A percentile compares a stretch with the other conserved stretches of the same genome.
Conservation (phyloP, 2,113 vertebrate genomes). For the Epinephelus cyanopodus region DNA sequence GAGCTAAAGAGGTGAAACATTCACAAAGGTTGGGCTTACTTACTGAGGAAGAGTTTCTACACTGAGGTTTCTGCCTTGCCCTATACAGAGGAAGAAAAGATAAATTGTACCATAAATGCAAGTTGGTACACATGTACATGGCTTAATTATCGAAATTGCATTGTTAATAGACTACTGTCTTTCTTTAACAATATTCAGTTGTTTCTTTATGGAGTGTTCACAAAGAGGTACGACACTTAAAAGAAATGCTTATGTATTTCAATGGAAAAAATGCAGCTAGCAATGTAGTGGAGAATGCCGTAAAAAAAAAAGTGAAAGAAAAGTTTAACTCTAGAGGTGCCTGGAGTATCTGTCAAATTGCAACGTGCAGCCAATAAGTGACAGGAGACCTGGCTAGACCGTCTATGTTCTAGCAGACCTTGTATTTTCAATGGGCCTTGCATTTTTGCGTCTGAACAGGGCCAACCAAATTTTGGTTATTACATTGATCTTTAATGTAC, state of each 20-base stretch:
- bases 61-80: neutral
- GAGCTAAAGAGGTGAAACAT: constrained; percentile 19
- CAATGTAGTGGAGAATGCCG: no score
- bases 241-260: neutral
- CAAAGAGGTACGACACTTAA: neutral
- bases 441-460: neutral
- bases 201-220: neutral
- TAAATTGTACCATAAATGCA: neutral
- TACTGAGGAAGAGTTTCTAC: neutral
- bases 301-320: no score
- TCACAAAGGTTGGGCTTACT: neutral
- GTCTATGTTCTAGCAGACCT: neutral
- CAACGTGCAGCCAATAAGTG: neutral
- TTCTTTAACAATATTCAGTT: neutral
- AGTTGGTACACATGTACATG: neutral
- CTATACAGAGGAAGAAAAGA: neutral
- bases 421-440: neutral
- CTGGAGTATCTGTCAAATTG: neutral
- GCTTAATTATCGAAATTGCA: neutral
- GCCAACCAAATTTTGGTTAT: neutral
- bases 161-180: neutral
- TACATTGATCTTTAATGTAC: neutral
- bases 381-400: neutral
- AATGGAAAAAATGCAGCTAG: neutral
- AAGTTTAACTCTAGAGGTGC: no score